These are phyloP conservation scores for Cyanoliseus patagonus DNA, from an alignment of 2,113 vertebrate genomes.

Conservation along the genomic window DNA sequence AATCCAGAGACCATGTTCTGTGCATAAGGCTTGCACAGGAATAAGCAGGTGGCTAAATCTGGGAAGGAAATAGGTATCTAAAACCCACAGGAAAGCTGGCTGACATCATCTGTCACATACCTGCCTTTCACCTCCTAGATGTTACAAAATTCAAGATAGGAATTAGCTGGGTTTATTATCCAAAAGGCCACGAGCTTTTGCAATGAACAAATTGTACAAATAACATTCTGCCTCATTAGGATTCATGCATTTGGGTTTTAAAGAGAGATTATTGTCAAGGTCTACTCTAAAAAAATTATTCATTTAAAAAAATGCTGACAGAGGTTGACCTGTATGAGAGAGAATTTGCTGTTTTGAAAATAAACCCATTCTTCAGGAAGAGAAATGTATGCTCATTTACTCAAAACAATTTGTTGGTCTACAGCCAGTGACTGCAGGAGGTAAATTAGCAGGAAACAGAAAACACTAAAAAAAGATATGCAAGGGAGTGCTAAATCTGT, in stretches of 20 bases:
- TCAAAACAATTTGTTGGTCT: constrained; percentile 26
- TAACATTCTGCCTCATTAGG: neutral
- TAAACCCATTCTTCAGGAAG: neutral
- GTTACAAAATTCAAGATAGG: neutral
- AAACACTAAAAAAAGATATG: constrained; percentile 38
- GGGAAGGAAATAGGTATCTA: neutral
- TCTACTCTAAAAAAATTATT: neutral
- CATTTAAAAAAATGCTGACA: neutral
- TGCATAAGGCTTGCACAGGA: neutral
- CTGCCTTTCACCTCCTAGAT: neutral
- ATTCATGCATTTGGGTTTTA: neutral
- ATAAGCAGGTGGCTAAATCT: neutral
- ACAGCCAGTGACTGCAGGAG: constrained; percentile 19
- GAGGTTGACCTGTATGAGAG: neutral
- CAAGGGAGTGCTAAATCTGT: constrained; percentile 43
- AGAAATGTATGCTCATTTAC: neutral
- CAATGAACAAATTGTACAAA: neutral
- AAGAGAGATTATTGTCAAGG: neutral
- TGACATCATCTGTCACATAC: neutral
- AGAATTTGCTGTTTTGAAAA: neutral
- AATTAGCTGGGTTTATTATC: neutral
- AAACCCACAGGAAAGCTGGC: neutral
- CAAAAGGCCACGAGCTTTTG: neutral
- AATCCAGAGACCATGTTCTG: neutral
- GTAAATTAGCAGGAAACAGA: constrained; percentile 61